phyloP scores from a whole-genome alignment of 2,797 vertebrate species.

The Philypnodon macrostomus region DNA sequence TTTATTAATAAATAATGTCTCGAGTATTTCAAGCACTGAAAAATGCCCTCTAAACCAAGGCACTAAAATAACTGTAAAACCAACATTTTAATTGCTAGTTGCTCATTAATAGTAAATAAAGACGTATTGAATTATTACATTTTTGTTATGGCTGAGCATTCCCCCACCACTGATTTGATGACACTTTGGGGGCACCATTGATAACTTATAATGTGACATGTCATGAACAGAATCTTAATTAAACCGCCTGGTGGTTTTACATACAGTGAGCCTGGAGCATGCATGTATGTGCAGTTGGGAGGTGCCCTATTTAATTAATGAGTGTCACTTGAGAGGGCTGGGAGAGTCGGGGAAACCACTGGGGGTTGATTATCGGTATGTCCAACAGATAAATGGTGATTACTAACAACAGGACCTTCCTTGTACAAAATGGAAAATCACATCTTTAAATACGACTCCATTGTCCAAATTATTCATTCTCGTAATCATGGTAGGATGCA shows the following conservation, averaged over 20 bases:
- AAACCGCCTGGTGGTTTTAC: background rate
- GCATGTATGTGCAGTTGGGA: conserved; percentile 7
- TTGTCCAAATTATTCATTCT: conserved; percentile 2
- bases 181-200: conserved; percentile 5
- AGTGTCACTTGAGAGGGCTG: conserved; percentile 7
- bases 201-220: conserved; percentile 5
- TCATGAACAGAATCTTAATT: background rate
- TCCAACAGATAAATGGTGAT: conserved; percentile 9
- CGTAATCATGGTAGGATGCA: conserved; percentile 7
- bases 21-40: too few relatives aligned
- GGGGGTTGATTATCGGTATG: conserved; percentile 16
- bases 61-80: too few relatives aligned
- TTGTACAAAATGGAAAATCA: conserved; percentile 12
- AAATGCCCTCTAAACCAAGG: too few relatives aligned
- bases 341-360: conserved; percentile 3
- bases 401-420: conserved; percentile 1
- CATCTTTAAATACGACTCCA: conserved; percentile 7
- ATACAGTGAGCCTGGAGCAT: conserved; percentile 2
- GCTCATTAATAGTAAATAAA: too few relatives aligned
- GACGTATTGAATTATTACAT: too few relatives aligned
- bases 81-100: too few relatives aligned
- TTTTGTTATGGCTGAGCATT: background rate
- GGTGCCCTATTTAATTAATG: conserved; percentile 19
- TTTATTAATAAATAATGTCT: too few relatives aligned
- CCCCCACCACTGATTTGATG: conserved; percentile 4